A percentile compares a stretch with the other conserved stretches of the same genome.
Conservation (phyloP, 2,113 vertebrate genomes). For the Pavo muticus region DNA sequence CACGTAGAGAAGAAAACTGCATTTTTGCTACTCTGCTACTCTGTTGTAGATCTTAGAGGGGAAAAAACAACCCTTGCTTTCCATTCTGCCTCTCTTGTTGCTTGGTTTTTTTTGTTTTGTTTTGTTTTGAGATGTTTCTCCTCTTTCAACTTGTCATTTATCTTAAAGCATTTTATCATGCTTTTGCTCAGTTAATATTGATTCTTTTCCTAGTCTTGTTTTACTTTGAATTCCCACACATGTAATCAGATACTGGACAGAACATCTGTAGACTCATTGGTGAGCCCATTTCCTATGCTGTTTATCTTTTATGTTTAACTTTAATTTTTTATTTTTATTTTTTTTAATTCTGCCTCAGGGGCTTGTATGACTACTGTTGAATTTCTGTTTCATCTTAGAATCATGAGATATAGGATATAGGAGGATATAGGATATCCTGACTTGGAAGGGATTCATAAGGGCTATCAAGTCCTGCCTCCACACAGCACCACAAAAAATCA, state of each 20-base stretch:
- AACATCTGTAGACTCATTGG: not conserved
- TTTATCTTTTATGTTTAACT: not conserved
- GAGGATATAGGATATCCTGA: too few relatives aligned
- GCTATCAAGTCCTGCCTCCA: too few relatives aligned
- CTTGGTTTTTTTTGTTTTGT: too few relatives aligned
- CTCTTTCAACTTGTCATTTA: not conserved
- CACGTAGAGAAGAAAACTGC: not conserved
- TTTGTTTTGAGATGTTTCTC: not conserved
- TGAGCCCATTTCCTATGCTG: conserved; percentile 2
- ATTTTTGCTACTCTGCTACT: not conserved
- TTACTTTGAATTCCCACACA: not conserved
- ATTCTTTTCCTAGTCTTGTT: conserved; percentile 8
- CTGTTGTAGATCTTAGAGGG: not conserved
- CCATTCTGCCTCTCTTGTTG: not conserved
- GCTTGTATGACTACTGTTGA: not conserved
- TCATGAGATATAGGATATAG: too few relatives aligned
- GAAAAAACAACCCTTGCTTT: not conserved
- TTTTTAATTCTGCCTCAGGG: not conserved
- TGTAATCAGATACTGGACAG: not conserved
- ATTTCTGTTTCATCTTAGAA: conserved; percentile 7
- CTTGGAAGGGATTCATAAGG: too few relatives aligned
- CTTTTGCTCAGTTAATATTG: not conserved
- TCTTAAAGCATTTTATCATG: not conserved
- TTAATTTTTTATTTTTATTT: not conserved
- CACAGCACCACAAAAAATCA: too few relatives aligned